phyloP scores from a whole-genome alignment of 1,140 invertebrate species.

The Drosophila subpulchrella region DNA sequence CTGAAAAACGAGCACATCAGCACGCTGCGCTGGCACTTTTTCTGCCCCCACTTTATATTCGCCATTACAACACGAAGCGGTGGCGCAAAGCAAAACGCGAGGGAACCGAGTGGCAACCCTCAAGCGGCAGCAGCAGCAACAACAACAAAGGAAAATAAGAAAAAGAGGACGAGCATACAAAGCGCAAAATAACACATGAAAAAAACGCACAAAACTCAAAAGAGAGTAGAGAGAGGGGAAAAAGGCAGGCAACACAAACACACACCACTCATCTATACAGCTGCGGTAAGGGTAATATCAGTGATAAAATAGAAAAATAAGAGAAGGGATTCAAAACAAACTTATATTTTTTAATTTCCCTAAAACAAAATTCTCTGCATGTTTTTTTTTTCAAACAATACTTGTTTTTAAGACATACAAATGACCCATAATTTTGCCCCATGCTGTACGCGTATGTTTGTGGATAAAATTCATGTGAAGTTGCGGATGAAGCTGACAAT shows the following conservation, averaged over 20 bases:
- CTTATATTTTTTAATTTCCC: not conserved
- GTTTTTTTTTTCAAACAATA: not conserved
- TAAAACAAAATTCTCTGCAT: too few relatives aligned
- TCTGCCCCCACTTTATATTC: conserved; percentile 20
- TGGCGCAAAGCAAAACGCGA: conserved; percentile 36
- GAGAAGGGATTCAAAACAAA: not conserved
- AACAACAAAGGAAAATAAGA: conserved; percentile 48
- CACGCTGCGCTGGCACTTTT: conserved; percentile 57
- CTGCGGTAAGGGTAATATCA: conserved; percentile 8
- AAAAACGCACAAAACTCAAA: conserved; percentile 44
- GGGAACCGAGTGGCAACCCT: conserved; percentile 52
- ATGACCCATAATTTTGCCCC: not conserved
- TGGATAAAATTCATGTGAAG: conserved; percentile 64
- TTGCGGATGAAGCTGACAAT: conserved; percentile 63
- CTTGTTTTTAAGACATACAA: not conserved
- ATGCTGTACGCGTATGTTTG: conserved; percentile 20
- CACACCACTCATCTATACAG: conserved; percentile 31
- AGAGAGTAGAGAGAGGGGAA: not conserved
- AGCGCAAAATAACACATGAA: conserved; percentile 51
- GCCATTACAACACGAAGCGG: conserved; percentile 47
- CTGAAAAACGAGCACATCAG: conserved; percentile 49
- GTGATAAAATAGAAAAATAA: not conserved
- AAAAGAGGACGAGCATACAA: conserved; percentile 37
- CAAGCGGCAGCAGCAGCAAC: conserved; percentile 45
- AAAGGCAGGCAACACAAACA: conserved; percentile 19